Conservation (phyloP, 2,113 vertebrate species). For the Prunella himalayana region DNA sequence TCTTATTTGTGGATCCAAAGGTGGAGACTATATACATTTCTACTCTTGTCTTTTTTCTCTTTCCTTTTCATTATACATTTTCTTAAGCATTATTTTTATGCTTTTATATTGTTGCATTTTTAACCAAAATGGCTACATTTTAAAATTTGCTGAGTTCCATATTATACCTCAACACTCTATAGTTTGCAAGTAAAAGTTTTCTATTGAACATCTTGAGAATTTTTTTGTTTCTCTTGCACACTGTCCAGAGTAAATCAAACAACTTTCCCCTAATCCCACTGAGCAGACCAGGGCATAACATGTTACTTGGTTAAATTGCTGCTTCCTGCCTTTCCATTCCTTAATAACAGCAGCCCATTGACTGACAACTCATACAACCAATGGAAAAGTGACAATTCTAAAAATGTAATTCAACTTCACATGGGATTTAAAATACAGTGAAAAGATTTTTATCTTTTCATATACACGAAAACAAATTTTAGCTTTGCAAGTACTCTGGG, state of each 20-base stretch:
- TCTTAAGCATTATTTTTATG: neutral
- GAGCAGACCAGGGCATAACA: neutral
- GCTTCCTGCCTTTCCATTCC: neutral
- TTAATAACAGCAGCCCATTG: neutral
- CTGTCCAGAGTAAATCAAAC: neutral
- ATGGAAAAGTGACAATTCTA: neutral
- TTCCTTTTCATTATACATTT: neutral
- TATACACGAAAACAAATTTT: neutral
- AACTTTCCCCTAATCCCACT: fast-evolving
- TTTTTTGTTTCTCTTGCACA: neutral
- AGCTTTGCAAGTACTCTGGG: neutral
- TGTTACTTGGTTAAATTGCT: neutral
- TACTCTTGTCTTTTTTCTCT: neutral
- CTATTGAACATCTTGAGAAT: neutral
- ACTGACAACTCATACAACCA: neutral
- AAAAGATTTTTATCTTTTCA: neutral
- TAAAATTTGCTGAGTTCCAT: fast-evolving
- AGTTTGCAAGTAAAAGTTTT: neutral
- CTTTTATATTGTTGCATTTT: neutral
- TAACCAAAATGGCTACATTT: neutral
- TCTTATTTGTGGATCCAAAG: neutral
- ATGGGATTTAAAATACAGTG: neutral
- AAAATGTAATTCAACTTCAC: neutral
- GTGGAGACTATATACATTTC: neutral
- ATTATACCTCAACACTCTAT: neutral